phyloP scores from a whole-genome alignment of 2,797 vertebrate species.

The Pseudochirops cupreus region DNA sequence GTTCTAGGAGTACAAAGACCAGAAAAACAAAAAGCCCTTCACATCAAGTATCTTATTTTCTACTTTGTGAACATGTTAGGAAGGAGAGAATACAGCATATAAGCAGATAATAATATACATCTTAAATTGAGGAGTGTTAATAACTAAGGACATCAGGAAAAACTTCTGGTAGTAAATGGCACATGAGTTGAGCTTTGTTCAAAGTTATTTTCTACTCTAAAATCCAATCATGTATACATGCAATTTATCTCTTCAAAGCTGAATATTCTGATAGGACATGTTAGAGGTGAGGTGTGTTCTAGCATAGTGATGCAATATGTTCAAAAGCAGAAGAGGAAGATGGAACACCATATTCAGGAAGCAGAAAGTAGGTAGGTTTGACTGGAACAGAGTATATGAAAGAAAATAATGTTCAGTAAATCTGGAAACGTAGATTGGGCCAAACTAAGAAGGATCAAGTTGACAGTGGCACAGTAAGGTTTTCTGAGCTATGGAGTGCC shows the following conservation, averaged over 20 bases:
- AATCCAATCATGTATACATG: background rate
- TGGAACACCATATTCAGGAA: background rate
- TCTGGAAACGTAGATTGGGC: background rate
- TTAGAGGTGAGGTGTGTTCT: background rate
- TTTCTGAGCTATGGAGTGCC: background rate
- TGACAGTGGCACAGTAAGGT: background rate
- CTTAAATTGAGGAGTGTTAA: background rate
- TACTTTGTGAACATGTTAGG: background rate
- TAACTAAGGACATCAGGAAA: background rate
- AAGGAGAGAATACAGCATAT: background rate
- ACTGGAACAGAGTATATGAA: background rate
- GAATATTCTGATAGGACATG: background rate
- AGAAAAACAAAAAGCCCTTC: background rate
- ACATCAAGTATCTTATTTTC: background rate
- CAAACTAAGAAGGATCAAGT: too few species aligned
- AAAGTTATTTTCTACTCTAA: background rate
- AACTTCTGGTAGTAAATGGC: background rate
- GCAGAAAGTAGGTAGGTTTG: background rate
- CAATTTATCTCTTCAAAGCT: background rate
- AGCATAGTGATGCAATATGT: background rate
- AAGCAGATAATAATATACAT: background rate
- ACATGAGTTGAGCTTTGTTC: background rate
- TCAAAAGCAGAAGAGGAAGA: background rate
- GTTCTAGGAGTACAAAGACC: background rate
- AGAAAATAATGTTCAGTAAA: background rate